Evolutionary conservation across 2,113 vertebrate species (phyloP).

Genomic region (Apistogramma diplotaenia): DNA sequence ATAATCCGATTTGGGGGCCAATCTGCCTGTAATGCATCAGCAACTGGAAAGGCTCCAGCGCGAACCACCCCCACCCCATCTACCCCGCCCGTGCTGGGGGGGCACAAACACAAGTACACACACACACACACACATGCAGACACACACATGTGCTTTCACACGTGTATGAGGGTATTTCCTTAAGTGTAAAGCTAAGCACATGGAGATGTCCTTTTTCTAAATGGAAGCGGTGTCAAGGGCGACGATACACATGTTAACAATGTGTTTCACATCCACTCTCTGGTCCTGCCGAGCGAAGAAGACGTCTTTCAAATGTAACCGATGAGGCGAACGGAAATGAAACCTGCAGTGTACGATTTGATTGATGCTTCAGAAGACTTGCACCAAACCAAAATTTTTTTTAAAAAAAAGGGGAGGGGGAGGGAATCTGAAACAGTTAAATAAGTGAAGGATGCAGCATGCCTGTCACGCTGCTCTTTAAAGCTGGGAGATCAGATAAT

Average conservation of each 20-base stretch:
- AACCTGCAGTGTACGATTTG: slow-evolving; percentile 4
- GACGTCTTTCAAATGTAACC: slow-evolving; percentile 14
- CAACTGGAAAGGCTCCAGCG: slow-evolving; percentile 73
- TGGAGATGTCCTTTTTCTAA: slow-evolving; percentile 71
- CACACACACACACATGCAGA: background rate
- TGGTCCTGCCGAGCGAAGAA: slow-evolving; percentile 48
- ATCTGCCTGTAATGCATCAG: slow-evolving; percentile 78
- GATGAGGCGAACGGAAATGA: slow-evolving; percentile 14
- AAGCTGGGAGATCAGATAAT: slow-evolving; percentile 67
- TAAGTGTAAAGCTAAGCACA: slow-evolving; percentile 73
- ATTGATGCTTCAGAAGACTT: slow-evolving; percentile 1
- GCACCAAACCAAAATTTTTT: slow-evolving; percentile 58
- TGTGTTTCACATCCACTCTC: slow-evolving; percentile 52
- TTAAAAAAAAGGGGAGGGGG: too few species aligned
- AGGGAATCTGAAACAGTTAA: background rate
- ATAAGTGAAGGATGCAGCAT: background rate
- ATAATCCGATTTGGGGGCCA: slow-evolving; percentile 77
- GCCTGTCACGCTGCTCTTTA: background rate
- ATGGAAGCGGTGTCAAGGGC: slow-evolving; percentile 68
- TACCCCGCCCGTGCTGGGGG: background rate
- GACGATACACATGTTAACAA: slow-evolving; percentile 71
- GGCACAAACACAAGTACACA: slow-evolving; percentile 12
- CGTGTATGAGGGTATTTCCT: slow-evolving; percentile 66
- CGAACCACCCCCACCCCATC: background rate
- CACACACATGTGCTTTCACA: slow-evolving; percentile 27